A percentile compares a stretch with the other conserved stretches of the same genome.
Evolutionary conservation across 2,888 invertebrate genomes (phyloP).

Genomic region (Acleris emargana): DNA sequence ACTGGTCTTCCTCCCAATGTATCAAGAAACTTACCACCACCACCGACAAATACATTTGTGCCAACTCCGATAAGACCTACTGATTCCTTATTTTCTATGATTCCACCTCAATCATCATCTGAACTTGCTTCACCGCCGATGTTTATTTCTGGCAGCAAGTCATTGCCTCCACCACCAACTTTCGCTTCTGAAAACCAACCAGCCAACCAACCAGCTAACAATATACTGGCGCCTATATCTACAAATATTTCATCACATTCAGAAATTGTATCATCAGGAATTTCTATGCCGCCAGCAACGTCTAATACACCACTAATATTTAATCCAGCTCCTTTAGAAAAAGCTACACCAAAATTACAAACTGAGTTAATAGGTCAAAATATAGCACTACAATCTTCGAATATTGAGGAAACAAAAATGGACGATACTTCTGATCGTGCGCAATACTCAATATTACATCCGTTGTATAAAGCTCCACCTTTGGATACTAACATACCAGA

Average conservation of each 20-base stretch:
- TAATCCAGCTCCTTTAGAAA: constrained; percentile 41
- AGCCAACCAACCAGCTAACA: background rate
- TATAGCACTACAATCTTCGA: constrained; percentile 19
- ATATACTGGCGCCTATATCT: background rate
- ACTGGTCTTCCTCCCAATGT: background rate
- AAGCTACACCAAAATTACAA: constrained; percentile 16
- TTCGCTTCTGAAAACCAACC: background rate
- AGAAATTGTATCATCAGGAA: background rate
- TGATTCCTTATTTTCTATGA: background rate
- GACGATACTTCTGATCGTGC: constrained; percentile 17
- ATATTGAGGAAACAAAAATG: constrained; percentile 7
- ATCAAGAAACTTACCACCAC: constrained; percentile 9
- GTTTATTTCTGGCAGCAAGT: constrained; percentile 1
- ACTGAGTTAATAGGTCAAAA: background rate
- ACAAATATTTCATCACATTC: constrained; percentile 3
- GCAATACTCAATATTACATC: constrained; percentile 2
- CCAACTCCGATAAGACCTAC: background rate
- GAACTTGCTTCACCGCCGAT: background rate
- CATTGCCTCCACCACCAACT: constrained; percentile 2
- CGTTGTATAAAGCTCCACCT: background rate
- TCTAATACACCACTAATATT: constrained; percentile 43
- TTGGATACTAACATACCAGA: constrained; percentile 50
- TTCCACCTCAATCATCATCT: background rate
- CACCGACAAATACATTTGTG: constrained; percentile 3
- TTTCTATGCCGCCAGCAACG: background rate